These are phyloP conservation scores for Melanostoma scalare DNA, from an alignment of 2,888 invertebrate genomes.

Conservation along the genomic window DNA sequence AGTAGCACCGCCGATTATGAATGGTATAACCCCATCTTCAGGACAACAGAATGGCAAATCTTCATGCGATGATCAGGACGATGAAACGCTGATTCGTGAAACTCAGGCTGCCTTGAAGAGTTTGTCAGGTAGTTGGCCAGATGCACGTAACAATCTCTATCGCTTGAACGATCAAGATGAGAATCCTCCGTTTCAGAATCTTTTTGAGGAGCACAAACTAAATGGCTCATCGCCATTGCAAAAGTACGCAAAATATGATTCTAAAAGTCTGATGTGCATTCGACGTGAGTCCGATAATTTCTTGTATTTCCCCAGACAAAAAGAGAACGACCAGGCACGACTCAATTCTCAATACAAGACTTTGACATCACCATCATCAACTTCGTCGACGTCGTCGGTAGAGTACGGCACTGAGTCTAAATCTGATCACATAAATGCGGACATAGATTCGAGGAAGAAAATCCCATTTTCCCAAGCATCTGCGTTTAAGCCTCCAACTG, in stretches of 20 bases:
- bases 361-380: conserved; percentile 59
- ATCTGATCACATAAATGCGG: conserved; percentile 36
- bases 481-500: conserved; percentile 90
- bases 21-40: conserved; percentile 58
- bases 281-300: conserved; percentile 84
- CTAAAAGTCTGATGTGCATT: conserved; percentile 77
- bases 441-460: conserved; percentile 76
- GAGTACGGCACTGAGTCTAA: conserved; percentile 62
- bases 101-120: conserved; percentile 94
- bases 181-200: conserved; percentile 91
- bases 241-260: conserved; percentile 78
- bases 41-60: conserved; percentile 70
- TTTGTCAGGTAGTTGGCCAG: conserved; percentile 93
- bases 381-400: conserved; percentile 60
- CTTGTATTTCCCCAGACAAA: conserved; percentile 82
- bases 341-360: conserved; percentile 78
- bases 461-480: conserved; percentile 89
- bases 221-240: conserved; percentile 68
- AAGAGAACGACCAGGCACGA: conserved; percentile 81
- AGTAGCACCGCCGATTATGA: conserved; percentile 60
- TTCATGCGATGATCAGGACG: conserved; percentile 85
- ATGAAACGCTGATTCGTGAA: conserved; percentile 92
- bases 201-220: conserved; percentile 91
- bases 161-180: conserved; percentile 89
- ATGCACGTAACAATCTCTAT: conserved; percentile 86